phyloP scores from a whole-genome alignment of 1,140 invertebrate genomes.

The Drosophila lini region DNA sequence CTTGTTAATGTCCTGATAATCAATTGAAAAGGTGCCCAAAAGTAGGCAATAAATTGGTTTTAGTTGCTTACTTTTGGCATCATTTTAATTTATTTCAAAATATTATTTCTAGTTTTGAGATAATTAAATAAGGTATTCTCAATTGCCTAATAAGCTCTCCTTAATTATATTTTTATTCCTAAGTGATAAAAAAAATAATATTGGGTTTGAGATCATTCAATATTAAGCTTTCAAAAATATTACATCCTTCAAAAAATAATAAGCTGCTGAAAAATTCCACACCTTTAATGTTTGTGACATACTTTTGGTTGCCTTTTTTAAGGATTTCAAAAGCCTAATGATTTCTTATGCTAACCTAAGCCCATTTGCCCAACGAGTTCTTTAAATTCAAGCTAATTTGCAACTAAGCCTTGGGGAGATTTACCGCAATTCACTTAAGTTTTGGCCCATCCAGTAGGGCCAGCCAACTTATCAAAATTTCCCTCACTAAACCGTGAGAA shows the following conservation, averaged over 20 bases:
- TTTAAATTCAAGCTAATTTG: conserved; percentile 7
- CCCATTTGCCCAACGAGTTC: not conserved
- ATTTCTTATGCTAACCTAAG: not conserved
- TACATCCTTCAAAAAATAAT: no score
- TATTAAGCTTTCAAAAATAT: no score
- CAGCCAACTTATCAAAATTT: conserved; percentile 8
- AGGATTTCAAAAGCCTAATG: not conserved
- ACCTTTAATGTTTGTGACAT: not conserved
- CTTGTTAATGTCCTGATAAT: conserved; percentile 4
- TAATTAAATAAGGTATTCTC: not conserved
- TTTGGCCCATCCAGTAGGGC: not conserved
- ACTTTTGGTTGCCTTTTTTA: not conserved
- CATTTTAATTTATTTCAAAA: not conserved
- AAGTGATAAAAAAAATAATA: no score
- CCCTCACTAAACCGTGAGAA: conserved; percentile 13
- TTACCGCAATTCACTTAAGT: conserved; percentile 12
- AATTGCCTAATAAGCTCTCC: no score
- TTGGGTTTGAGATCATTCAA: no score
- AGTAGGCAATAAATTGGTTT: not conserved
- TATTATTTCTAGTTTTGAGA: not conserved
- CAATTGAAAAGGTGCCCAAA: not conserved
- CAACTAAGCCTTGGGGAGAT: conserved; percentile 7
- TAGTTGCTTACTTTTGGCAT: not conserved
- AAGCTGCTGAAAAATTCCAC: no score
- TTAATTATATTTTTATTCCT: no score